Base-by-base conservation (phyloP, 2,113 vertebrate species). In the Thymallus thymallus region DNA sequence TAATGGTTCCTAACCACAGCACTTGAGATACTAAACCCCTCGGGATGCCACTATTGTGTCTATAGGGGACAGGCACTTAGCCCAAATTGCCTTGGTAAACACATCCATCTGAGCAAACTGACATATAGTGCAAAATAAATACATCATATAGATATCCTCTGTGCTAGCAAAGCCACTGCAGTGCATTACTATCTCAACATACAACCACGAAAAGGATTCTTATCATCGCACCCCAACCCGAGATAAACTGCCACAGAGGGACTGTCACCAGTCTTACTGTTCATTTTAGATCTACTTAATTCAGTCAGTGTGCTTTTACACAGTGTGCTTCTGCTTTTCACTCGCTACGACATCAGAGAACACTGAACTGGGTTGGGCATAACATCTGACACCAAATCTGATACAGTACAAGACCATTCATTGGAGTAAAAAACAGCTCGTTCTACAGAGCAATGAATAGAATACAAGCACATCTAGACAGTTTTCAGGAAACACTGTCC, bases 61-160 rank as follows among this genome's bases (percentile, higher is more conserved):
- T 85, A 22, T 64, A 64, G 62, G 55, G 74, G 71, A 46, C 46
- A 60, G 68, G 65, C 69, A 74, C 84, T 90, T 85, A 82, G 14
- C 68, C 60, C 78, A 87, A 88, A 89, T 89, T 85, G 71, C 72
- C 77, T 46, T 76, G 22, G 63, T 88, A 87, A 88, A 87, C 68
- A 77, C 82, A 77, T 67, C 76, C 45, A 55, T 80, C 73, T 82
- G 32, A 68, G 35, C 6, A 41, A 24, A 6, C 23, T 1, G 24
- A 64, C 56, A 64, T 16, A 30, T 9, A 24, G 12, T 3, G 12
- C 22, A 64, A 64, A 64, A 64, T 16, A 26, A 24, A 64, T 29
- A 29, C 9, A 26, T n/a, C 62, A 30, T 64, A 30, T n/a, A 64
- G 35, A 41, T 41, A 22, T 29, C 62, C 12, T n/a, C 62, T 26